Conservation (phyloP, 2,888 invertebrate genomes). For the Arge pagana region DNA sequence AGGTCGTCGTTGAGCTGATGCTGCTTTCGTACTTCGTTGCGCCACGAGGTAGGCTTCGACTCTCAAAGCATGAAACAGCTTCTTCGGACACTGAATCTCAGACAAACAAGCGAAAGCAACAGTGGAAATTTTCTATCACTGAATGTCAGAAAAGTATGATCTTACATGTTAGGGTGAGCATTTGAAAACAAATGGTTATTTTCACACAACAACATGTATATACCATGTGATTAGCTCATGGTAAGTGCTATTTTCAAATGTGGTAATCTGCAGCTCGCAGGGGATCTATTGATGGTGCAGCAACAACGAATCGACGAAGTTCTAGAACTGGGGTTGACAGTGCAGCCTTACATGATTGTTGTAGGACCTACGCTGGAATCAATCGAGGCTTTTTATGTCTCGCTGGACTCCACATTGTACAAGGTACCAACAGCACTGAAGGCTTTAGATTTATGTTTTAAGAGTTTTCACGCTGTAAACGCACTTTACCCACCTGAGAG, state of each 20-base stretch:
- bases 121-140: constrained; percentile 3
- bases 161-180: neutral
- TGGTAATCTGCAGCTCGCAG: neutral
- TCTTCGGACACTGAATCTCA: neutral
- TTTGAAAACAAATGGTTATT: no score
- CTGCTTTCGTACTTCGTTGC: constrained; percentile 1
- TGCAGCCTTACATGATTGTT: constrained; percentile 9
- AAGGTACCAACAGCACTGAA: constrained; percentile 5
- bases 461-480: constrained; percentile 4
- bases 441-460: constrained; percentile 12
- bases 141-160: constrained; percentile 8
- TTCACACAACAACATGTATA: no score
- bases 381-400: constrained; percentile 10
- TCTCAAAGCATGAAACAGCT: neutral
- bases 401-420: constrained; percentile 1
- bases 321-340: neutral
- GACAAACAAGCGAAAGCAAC: neutral
- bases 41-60: constrained; percentile 1
- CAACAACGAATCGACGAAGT: constrained; percentile 1
- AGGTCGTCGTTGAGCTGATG: constrained; percentile 3
- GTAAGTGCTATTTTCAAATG: no score
- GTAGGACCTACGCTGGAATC: neutral
- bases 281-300: constrained; percentile 3
- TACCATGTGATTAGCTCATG: no score
- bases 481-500: constrained; percentile 9